phyloP scores from a whole-genome alignment of 1,140 invertebrate genomes.

The Sipha flava region DNA sequence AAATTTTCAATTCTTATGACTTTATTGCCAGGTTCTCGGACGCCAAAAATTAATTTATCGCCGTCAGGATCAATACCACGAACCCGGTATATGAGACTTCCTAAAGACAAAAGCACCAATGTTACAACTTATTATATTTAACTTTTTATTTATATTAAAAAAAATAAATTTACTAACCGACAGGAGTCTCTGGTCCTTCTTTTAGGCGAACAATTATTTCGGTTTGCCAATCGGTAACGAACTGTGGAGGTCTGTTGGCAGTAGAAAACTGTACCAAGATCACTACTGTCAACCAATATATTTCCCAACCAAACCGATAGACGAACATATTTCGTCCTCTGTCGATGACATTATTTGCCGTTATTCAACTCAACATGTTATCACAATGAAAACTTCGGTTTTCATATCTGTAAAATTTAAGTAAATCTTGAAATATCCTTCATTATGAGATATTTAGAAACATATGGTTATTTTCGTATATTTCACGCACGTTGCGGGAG shows the following conservation, averaged over 20 bases:
- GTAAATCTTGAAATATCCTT: not conserved
- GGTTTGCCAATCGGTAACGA: conserved; percentile 75
- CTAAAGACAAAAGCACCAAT: conserved; percentile 47
- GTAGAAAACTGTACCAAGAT: not conserved
- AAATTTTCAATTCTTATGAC: conserved; percentile 74
- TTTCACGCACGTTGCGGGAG: not conserved
- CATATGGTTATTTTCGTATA: not conserved
- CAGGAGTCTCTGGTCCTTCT: conserved; percentile 74
- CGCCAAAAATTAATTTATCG: conserved; percentile 72
- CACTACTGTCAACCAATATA: not conserved
- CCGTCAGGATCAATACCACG: conserved; percentile 75
- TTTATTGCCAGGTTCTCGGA: conserved; percentile 67
- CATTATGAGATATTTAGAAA: too few relatives aligned
- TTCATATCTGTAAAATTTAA: not conserved
- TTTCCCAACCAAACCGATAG: not conserved
- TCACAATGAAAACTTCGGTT: not conserved
- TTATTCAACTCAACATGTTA: not conserved
- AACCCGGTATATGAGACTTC: conserved; percentile 72
- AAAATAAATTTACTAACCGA: conserved; percentile 55
- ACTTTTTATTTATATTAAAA: not conserved
- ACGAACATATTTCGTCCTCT: conserved; percentile 14
- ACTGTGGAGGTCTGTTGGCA: conserved; percentile 66
- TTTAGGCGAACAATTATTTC: conserved; percentile 81
- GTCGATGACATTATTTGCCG: conserved; percentile 15
- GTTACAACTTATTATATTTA: not conserved